phyloP scores from a whole-genome alignment of 2,113 vertebrate species.

The Cyprinodon variegatus region DNA sequence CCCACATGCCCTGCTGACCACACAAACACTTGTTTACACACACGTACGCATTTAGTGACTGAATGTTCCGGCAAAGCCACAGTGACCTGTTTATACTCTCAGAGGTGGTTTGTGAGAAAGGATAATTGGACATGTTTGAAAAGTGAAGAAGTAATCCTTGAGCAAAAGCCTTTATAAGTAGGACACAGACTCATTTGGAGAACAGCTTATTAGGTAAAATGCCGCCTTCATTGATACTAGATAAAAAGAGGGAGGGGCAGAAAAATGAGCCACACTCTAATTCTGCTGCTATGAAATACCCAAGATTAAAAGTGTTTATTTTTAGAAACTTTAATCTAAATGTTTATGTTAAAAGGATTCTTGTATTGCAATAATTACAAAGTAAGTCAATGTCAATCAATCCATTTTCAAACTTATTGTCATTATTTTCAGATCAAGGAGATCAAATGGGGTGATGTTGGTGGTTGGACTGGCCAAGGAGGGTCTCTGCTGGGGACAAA shows the following conservation, averaged over 20 bases:
- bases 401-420: not conserved
- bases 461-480: slow-evolving; percentile 96
- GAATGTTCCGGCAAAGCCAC: not conserved
- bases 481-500: slow-evolving; percentile 96
- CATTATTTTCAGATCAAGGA: slow-evolving; percentile 85
- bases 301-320: not conserved
- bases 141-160: slow-evolving; percentile 26
- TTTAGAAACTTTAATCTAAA: not conserved
- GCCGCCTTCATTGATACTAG: not conserved
- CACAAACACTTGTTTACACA: not conserved
- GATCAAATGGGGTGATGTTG: slow-evolving; percentile 92
- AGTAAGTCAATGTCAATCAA: not conserved
- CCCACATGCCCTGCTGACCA: not conserved
- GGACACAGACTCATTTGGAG: slow-evolving; percentile 9
- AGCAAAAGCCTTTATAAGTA: slow-evolving; percentile 11
- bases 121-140: slow-evolving; percentile 33
- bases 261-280: not conserved
- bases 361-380: not conserved
- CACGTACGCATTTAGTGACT: no score
- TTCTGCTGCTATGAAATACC: not conserved
- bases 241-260: not conserved
- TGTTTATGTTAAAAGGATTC: not conserved
- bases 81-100: not conserved
- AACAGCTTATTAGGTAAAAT: slow-evolving; percentile 9
- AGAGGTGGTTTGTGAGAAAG: not conserved